Conservation (phyloP, 2,888 invertebrate species). For the Ophioninae sp. region DNA sequence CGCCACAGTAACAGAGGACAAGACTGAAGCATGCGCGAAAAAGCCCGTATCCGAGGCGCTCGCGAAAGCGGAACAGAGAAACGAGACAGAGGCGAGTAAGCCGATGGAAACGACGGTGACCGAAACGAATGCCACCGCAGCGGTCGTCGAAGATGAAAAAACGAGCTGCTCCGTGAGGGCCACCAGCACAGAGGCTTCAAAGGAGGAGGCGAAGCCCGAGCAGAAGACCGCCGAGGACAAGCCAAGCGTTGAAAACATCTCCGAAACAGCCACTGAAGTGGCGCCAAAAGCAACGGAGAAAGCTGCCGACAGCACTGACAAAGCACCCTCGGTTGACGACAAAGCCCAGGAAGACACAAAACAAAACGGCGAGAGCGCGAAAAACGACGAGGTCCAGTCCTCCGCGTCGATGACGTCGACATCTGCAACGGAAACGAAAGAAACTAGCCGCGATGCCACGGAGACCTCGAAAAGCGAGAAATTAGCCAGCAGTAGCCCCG, state of each 20-base stretch:
- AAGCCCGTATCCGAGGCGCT: slow-evolving; percentile 48
- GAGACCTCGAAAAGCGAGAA: slow-evolving; percentile 35
- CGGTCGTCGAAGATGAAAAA: slow-evolving; percentile 61
- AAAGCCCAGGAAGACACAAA: slow-evolving; percentile 62
- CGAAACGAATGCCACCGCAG: slow-evolving; percentile 64
- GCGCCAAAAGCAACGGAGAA: slow-evolving; percentile 58
- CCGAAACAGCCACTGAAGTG: slow-evolving; percentile 46
- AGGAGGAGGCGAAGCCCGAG: neutral
- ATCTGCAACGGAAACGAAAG: slow-evolving; percentile 49
- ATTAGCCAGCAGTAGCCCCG: neutral
- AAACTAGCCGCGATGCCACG: slow-evolving; percentile 62
- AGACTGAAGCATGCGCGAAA: slow-evolving; percentile 67
- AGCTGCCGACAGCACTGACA: slow-evolving; percentile 50
- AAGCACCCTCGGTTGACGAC: slow-evolving; percentile 60
- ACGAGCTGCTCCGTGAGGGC: slow-evolving; percentile 49
- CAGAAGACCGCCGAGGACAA: slow-evolving; percentile 41
- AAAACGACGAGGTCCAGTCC: slow-evolving; percentile 54
- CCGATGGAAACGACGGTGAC: slow-evolving; percentile 34
- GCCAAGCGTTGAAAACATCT: slow-evolving; percentile 39
- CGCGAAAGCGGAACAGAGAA: slow-evolving; percentile 55
- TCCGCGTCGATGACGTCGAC: neutral
- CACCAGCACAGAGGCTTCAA: slow-evolving; percentile 32
- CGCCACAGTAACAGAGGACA: slow-evolving; percentile 65
- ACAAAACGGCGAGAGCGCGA: slow-evolving; percentile 65
- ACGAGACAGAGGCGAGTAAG: slow-evolving; percentile 56